These are phyloP conservation scores for Labeo calbasu DNA, from an alignment of 2,797 vertebrate species.

Conservation along the genomic window DNA sequence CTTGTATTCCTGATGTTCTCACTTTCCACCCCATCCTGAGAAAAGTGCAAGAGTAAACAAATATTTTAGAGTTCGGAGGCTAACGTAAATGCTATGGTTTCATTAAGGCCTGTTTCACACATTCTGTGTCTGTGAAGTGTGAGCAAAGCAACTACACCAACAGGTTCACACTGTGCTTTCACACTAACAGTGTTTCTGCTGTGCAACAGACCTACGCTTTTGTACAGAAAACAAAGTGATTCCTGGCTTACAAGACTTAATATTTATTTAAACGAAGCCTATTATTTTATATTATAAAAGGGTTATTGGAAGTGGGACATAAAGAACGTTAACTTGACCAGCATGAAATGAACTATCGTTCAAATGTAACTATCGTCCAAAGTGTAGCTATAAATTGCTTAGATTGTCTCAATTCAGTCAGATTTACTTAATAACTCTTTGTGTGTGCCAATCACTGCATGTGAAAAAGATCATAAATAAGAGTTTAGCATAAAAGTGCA, in stretches of 20 bases:
- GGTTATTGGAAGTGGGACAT: neutral
- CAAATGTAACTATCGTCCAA: neutral
- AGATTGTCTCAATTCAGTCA: neutral
- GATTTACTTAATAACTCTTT: neutral
- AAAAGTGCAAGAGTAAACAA: neutral
- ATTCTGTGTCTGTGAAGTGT: neutral
- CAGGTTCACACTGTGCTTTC: neutral
- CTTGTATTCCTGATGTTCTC: conserved; percentile 75
- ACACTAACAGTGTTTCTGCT: neutral
- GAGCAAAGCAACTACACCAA: neutral
- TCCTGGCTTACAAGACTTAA: neutral
- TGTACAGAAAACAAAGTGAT: neutral
- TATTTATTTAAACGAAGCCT: neutral
- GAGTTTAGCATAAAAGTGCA: neutral
- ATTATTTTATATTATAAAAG: neutral
- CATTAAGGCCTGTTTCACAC: neutral
- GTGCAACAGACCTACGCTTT: neutral
- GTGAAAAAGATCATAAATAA: neutral
- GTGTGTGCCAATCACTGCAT: neutral
- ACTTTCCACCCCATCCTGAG: conserved; percentile 73
- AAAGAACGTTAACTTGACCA: neutral
- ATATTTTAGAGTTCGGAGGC: neutral
- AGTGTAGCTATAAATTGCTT: neutral
- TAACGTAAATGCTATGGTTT: neutral
- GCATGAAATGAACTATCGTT: neutral